A percentile compares a stretch with the other conserved stretches of the same genome.
Evolutionary conservation across 2,888 invertebrate species (phyloP).

Genomic region (Leptopilina syphax): DNA sequence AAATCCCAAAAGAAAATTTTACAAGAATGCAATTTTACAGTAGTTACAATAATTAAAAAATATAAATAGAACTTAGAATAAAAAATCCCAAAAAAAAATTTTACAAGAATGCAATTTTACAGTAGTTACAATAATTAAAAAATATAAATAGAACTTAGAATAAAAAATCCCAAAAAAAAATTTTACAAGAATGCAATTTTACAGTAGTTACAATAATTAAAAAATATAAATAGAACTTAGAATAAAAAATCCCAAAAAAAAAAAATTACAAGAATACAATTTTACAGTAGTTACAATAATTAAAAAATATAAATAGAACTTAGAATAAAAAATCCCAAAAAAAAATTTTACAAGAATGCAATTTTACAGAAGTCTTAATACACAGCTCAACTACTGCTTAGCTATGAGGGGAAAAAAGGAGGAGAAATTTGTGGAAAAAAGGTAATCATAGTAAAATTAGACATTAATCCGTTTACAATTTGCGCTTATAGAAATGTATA

Average conservation of each 20-base stretch:
- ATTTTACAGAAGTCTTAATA: slow-evolving; percentile 27
- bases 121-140: too few relatives aligned
- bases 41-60: neutral
- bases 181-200: slow-evolving; percentile 50
- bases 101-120: slow-evolving; percentile 50
- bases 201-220: too few relatives aligned
- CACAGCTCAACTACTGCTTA: slow-evolving; percentile 13
- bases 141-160: too few relatives aligned
- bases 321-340: too few relatives aligned
- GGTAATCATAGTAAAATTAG: slow-evolving; percentile 30
- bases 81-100: neutral
- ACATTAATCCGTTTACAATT: slow-evolving; percentile 15
- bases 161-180: too few relatives aligned
- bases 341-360: slow-evolving; percentile 48
- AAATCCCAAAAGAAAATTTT: neutral
- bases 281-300: slow-evolving; percentile 4
- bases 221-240: too few relatives aligned
- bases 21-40: slow-evolving; percentile 49
- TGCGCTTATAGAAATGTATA: slow-evolving; percentile 9
- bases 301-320: too few relatives aligned
- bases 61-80: too few relatives aligned
- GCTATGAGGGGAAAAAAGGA: neutral
- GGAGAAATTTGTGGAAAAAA: neutral
- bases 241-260: too few relatives aligned
- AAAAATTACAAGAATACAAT: slow-evolving; percentile 50